Evolutionary conservation across 1,140 invertebrate species (phyloP).

Genomic region (Drosophila busckii): DNA sequence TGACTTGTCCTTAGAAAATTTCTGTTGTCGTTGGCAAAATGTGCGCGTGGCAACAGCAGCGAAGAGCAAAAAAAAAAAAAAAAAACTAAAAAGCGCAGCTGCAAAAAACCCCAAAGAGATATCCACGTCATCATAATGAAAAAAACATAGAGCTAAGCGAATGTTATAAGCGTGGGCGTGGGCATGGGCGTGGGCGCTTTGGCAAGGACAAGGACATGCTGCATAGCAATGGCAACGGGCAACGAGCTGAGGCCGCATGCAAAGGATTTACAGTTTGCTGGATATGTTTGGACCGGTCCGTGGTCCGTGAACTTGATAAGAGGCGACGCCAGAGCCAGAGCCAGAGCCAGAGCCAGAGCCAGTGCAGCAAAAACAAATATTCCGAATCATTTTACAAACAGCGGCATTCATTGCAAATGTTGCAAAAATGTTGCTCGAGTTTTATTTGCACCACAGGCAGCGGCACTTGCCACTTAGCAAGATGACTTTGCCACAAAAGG

Average conservation of each 20-base stretch:
- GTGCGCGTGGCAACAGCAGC: constrained; percentile 1
- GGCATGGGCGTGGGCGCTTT: not conserved
- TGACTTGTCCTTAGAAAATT: constrained; percentile 46
- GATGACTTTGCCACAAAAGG: constrained; percentile 14
- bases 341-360: not conserved
- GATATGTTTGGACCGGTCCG: constrained; percentile 6
- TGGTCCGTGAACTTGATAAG: constrained; percentile 49
- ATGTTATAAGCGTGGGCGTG: constrained; percentile 3
- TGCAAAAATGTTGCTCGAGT: not conserved
- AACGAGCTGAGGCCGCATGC: not conserved
- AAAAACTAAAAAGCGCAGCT: not conserved
- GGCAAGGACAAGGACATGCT: constrained; percentile 21
- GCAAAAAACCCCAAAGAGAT: constrained; percentile 1
- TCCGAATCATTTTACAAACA: not conserved
- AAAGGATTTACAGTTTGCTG: constrained; percentile 22
- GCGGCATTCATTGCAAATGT: not conserved
- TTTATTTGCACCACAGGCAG: not conserved
- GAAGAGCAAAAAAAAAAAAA: constrained; percentile 10
- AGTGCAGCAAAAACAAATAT: constrained; percentile 6
- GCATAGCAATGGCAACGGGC: too few relatives aligned
- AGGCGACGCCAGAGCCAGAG: not conserved
- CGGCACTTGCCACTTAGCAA: not conserved
- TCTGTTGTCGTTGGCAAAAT: constrained; percentile 2
- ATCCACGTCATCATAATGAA: constrained; percentile 18
- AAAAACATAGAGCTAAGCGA: constrained; percentile 23